Evolutionary conservation across 2,888 invertebrate species (phyloP), one percentile per base, ranked within the genome.

Genomic region (Cheilosia soror): DNA sequence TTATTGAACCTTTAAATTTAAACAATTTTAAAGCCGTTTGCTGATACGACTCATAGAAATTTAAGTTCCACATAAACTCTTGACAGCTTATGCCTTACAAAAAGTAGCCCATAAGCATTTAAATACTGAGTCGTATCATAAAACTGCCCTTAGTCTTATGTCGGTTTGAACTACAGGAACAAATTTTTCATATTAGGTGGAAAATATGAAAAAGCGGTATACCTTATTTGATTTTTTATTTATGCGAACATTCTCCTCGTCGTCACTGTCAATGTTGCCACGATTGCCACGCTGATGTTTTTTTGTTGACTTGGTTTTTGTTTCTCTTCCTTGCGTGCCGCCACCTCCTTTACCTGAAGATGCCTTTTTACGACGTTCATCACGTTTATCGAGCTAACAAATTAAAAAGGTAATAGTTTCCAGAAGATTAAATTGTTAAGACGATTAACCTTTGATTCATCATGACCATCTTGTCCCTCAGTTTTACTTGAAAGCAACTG

Each of bases 241-340:
- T 1, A 2, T 9, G 4, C 65, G 71, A 15, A 92, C 93, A 31
- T 96, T 96, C 66, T 95, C 94, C 3, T 96, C 96, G 83, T 96
- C 96, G 27, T 94, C 95, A 88, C 95, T 95, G 66, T 94, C 94
- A 53, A 94, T 93, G 60, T 93, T 92, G 89, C 93, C 93, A 89
- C 94, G 94, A 4, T 89, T 88, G 40, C 91, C 94, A 89, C 92
- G 93, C 82, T 92, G 92, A 91, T 95, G 95, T 93, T 98, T 98
- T 90, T 98, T 98, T 0, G 96, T 96, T 2, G 98, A 96, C 90
- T 97, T 98, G 0, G 97, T 98, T 93, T 98, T 98, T 0, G 98
- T 98, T 93, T 99, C 98, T 47, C 98, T 94, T 0, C 98, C 98
- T 91, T 98, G 98, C 11, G 96, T 95, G 1, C 98, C 98, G 15